Conservation (phyloP, 2,797 vertebrate genomes). For the Scomberomorus guttatus region DNA sequence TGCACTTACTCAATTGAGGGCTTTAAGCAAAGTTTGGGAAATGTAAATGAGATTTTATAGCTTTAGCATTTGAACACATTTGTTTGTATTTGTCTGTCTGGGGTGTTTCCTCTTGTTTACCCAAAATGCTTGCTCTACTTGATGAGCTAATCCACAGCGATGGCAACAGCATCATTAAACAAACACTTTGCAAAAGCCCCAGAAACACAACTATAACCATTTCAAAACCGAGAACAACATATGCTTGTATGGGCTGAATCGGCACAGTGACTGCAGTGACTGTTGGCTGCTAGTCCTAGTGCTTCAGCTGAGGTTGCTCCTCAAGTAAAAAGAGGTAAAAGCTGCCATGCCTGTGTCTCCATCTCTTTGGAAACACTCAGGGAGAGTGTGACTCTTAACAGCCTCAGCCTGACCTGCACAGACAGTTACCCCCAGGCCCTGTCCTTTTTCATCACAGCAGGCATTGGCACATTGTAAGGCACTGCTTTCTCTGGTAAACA, state of each 20-base stretch:
- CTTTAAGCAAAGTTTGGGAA: slow-evolving; percentile 20
- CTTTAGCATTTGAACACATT: slow-evolving; percentile 11
- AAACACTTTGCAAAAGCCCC: slow-evolving; percentile 29
- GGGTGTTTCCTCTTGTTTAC: background rate
- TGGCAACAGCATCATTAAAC: slow-evolving; percentile 43
- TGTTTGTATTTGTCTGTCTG: background rate
- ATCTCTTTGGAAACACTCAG: slow-evolving; percentile 43
- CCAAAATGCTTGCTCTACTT: slow-evolving; percentile 13
- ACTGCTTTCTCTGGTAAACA: slow-evolving; percentile 8
- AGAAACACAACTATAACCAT: slow-evolving; percentile 6
- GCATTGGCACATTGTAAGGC: slow-evolving; percentile 16
- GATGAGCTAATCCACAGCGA: slow-evolving; percentile 31
- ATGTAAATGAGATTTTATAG: slow-evolving; percentile 5
- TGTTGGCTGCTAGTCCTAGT: slow-evolving; percentile 53
- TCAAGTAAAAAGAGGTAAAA: slow-evolving; percentile 57
- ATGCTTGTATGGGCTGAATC: slow-evolving; percentile 54
- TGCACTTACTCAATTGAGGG: background rate
- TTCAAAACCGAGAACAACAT: slow-evolving; percentile 23
- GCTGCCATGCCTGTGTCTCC: slow-evolving; percentile 44
- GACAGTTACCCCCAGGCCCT: slow-evolving; percentile 29
- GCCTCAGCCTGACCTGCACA: slow-evolving; percentile 34
- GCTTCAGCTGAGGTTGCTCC: slow-evolving; percentile 46
- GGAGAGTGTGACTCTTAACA: slow-evolving; percentile 38
- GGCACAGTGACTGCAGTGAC: slow-evolving; percentile 44
- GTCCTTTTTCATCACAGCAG: slow-evolving; percentile 20